A percentile compares a stretch with the other conserved stretches of the same genome.
phyloP scores from a whole-genome alignment of 1,140 invertebrate genomes.

The Brachionus manjavacas region DNA sequence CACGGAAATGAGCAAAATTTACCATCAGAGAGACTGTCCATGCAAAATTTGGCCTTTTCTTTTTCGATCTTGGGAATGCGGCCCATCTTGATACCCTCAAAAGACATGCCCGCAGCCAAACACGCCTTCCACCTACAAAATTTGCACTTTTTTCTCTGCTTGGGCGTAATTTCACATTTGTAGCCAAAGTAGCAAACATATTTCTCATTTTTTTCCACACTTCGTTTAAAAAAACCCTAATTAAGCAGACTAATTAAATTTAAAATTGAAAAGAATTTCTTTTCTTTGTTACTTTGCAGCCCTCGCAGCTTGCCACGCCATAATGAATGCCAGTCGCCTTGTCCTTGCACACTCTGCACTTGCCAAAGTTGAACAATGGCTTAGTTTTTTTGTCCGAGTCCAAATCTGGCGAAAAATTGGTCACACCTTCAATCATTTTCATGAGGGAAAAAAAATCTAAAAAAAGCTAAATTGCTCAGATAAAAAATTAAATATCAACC shows the following conservation, averaged over 20 bases:
- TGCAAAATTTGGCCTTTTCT: conserved; percentile 47
- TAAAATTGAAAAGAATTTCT: neutral
- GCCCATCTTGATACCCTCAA: conserved; percentile 53
- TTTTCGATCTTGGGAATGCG: conserved; percentile 55
- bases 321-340: conserved; percentile 37
- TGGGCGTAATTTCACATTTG: conserved; percentile 50
- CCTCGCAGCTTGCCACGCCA: conserved; percentile 56
- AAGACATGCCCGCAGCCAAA: conserved; percentile 52
- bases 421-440: neutral
- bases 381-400: neutral
- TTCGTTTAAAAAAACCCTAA: conserved; percentile 12
- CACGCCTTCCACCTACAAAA: conserved; percentile 53
- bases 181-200: conserved; percentile 54
- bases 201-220: conserved; percentile 44
- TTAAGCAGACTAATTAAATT: neutral
- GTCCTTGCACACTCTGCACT: conserved; percentile 30
- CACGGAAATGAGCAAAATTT: neutral
- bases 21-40: neutral
- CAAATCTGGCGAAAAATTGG: neutral
- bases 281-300: conserved; percentile 55
- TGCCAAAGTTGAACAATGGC: neutral
- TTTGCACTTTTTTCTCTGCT: conserved; percentile 54
- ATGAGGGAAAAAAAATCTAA: neutral
- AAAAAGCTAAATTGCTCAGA: neutral
- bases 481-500: neutral